phyloP scores from a whole-genome alignment of 2,797 vertebrate genomes.

The Cheirogaleus major region DNA sequence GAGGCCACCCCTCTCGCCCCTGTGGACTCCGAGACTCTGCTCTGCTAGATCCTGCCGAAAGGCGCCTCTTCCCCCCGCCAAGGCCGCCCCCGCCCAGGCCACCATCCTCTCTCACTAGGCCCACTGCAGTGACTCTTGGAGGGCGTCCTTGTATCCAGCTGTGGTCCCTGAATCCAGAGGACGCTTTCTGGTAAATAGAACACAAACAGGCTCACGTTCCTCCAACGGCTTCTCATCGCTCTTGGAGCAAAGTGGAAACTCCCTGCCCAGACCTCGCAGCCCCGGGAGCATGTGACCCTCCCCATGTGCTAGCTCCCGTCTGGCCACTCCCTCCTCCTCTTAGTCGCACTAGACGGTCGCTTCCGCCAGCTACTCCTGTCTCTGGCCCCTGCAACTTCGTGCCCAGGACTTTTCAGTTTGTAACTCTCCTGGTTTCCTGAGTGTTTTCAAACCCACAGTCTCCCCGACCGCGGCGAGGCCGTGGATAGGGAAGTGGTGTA shows the following conservation, averaged over 20 bases:
- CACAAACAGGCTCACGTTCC: background rate
- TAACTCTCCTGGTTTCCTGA: background rate
- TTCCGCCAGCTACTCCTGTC: background rate
- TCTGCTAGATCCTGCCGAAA: background rate
- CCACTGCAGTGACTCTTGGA: background rate
- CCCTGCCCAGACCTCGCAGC: accelerated
- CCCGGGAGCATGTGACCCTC: accelerated
- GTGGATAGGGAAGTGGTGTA: background rate
- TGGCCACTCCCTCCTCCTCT: too few species aligned
- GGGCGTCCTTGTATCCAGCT: background rate
- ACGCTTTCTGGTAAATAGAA: background rate
- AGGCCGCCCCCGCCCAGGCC: background rate
- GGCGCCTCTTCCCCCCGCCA: background rate
- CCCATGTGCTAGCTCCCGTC: accelerated
- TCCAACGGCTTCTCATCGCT: background rate
- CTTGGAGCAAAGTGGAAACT: background rate
- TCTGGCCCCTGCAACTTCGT: background rate
- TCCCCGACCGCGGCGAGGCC: background rate
- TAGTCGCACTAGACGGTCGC: background rate
- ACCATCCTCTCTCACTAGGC: background rate
- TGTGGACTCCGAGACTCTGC: background rate
- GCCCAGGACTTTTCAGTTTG: too few species aligned
- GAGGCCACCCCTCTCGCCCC: background rate
- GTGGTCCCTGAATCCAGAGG: background rate
- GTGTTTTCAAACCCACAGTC: too few species aligned